These are phyloP conservation scores for Lophochroa leadbeateri DNA, from an alignment of 2,113 vertebrate genomes.

Conservation along the genomic window DNA sequence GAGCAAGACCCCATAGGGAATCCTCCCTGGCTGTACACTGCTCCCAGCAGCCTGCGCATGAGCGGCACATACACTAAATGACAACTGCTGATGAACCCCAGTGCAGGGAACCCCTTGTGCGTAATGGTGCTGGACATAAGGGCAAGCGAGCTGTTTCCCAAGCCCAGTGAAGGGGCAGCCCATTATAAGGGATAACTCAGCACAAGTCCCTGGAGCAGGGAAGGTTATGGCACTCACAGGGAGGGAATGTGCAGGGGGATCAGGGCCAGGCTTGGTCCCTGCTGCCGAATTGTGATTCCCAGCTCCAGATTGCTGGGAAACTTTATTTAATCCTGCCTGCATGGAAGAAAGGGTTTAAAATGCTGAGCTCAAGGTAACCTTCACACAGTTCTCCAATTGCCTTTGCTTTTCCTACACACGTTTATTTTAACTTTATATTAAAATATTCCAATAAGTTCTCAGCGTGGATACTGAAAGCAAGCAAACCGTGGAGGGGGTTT, in stretches of 20 bases:
- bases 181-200: fast-evolving
- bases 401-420: neutral
- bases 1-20: neutral
- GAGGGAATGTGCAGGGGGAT: neutral
- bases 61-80: fast-evolving
- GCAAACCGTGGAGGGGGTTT: neutral
- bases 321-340: neutral
- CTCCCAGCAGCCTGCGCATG: neutral
- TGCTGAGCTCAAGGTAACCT: slow-evolving; percentile 59
- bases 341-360: neutral
- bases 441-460: neutral
- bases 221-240: fast-evolving
- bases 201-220: neutral
- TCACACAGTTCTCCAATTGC: neutral
- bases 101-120: neutral
- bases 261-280: neutral
- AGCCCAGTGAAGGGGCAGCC: neutral
- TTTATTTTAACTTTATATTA: neutral
- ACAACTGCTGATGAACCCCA: neutral
- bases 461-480: neutral
- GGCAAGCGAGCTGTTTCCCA: neutral
- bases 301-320: neutral
- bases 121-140: fast-evolving
- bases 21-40: fast-evolving
- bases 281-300: neutral